Evolutionary conservation across 2,797 vertebrate species (phyloP), one percentile per base, ranked within the genome.

Genomic region (Anguilla anguilla): DNA sequence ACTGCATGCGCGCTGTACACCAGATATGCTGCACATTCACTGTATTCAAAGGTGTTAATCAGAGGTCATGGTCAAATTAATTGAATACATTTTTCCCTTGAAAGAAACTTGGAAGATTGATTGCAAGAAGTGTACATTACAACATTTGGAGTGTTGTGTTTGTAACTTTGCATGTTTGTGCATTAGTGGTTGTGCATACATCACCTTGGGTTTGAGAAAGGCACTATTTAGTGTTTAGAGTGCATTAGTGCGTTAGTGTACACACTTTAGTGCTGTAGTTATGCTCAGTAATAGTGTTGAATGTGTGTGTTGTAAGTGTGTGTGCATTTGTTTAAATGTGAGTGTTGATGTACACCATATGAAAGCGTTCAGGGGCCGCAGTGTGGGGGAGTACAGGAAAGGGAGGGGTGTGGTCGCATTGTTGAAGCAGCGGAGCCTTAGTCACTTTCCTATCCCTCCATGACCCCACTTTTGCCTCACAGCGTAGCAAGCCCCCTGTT

Each of bases 351-450:
- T 22, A 22, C 67, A 72, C 67, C 28, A 64, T 72, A 28, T 72
- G 67, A 28, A 31, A 28, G 74, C 25, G 43, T 51, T 82, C 43
- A 82, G 79, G 43, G 79, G 79, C 43, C 10, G 22, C 79, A 25
- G 79, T 25, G 79, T 82, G 79, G 79, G 79, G n/a, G 43, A n/a
- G 17, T 9, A 6, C 79, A 82, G 43, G 79, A 51, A 82, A 46
- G 46, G 79, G 19, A 49, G 79, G 72, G 79, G 79, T 51, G 79
- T n/a, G 79, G 79, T 51, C 46, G 11, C 79, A 82, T n/a, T 82
- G 22, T 22, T 49, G 79, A 81, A 43, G 17, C 4, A 31, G 39
- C 17, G 31, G 2, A 19, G 72, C 31, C 72, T 77, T 4, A 17
- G 72, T 77, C 31, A 11, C 69, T 81, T 4, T 81, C 77, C 35